Evolutionary conservation across 2,888 invertebrate species (phyloP).

Genomic region (Cartodere bifasciata): DNA sequence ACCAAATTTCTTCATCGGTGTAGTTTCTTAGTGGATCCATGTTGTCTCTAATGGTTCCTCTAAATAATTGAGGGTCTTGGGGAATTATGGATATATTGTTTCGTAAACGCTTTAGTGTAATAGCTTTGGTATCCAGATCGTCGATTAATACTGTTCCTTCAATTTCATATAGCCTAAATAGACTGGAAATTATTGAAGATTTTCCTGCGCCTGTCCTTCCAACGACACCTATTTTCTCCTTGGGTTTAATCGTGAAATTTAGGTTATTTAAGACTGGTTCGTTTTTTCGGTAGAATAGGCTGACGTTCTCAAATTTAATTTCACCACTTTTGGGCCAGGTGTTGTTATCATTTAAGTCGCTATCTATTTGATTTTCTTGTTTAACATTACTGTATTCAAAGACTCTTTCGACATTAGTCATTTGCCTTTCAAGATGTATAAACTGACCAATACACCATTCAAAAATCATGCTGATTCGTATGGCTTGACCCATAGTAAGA

Average conservation of each 20-base stretch:
- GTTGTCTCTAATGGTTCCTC: constrained; percentile 41
- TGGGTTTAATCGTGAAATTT: constrained; percentile 50
- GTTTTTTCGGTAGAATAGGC: constrained; percentile 55
- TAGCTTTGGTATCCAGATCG: constrained; percentile 22
- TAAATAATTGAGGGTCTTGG: constrained; percentile 39
- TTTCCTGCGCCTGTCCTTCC: constrained; percentile 82
- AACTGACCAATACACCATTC: constrained; percentile 60
- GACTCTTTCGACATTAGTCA: constrained; percentile 82
- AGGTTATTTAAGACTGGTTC: too few relatives aligned
- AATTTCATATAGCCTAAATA: constrained; percentile 61
- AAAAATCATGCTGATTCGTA: constrained; percentile 53
- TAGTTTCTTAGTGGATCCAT: constrained; percentile 23
- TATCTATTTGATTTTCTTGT: constrained; percentile 24
- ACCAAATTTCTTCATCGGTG: constrained; percentile 25
- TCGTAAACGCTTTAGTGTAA: constrained; percentile 38
- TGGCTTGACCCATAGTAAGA: constrained; percentile 65
- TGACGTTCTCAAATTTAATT: constrained; percentile 53
- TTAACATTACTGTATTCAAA: constrained; percentile 36
- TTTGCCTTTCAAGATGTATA: constrained; percentile 63
- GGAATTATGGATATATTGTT: constrained; percentile 39
- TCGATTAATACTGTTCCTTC: constrained; percentile 55
- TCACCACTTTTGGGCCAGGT: constrained; percentile 60
- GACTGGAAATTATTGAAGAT: constrained; percentile 59
- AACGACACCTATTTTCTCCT: constrained; percentile 65
- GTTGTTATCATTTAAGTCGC: constrained; percentile 45